Conservation (phyloP, 2,888 invertebrate genomes). For the Drosophila mulleri region DNA sequence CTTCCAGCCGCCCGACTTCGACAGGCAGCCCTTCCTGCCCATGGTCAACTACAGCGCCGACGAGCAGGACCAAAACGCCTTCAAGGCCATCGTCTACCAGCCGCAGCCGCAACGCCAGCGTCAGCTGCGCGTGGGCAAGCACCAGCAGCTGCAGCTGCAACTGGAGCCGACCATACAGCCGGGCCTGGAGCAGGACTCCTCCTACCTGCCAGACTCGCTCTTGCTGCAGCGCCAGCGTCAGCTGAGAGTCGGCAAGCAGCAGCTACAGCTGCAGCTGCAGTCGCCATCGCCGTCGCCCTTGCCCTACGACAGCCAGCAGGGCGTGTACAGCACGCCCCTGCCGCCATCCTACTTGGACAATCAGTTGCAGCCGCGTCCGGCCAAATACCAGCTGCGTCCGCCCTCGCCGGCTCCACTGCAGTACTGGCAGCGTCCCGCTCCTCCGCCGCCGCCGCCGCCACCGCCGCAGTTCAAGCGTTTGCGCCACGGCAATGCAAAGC, state of each 20-base stretch:
- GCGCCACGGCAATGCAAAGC: conserved; percentile 51
- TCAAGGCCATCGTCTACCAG: conserved; percentile 83
- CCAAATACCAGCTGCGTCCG: conserved; percentile 70
- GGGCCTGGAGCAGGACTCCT: conserved; percentile 46
- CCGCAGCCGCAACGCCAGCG: conserved; percentile 53
- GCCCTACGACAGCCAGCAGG: conserved; percentile 45
- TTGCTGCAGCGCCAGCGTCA: conserved; percentile 57
- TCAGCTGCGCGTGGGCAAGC: conserved; percentile 45
- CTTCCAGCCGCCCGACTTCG: conserved; percentile 85
- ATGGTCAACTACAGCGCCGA: conserved; percentile 87
- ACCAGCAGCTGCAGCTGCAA: conserved; percentile 49
- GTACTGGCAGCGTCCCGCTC: conserved; percentile 61
- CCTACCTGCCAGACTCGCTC: conserved; percentile 51
- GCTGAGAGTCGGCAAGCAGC: conserved; percentile 66
- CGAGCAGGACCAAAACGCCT: conserved; percentile 82
- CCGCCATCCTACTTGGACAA: conserved; percentile 57
- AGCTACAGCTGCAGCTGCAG: conserved; percentile 38
- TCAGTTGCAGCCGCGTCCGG: conserved; percentile 42
- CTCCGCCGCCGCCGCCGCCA: conserved; percentile 52
- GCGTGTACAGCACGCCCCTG: conserved; percentile 56
- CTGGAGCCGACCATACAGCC: conserved; percentile 18
- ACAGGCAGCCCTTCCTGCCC: conserved; percentile 88
- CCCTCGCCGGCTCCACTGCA: conserved; percentile 64
- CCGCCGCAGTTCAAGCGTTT: conserved; percentile 58
- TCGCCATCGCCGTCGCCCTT: conserved; percentile 4